A percentile compares a stretch with the other conserved stretches of the same genome.
Evolutionary conservation across 2,113 vertebrate genomes (phyloP).

Genomic region (Clinocottus analis): DNA sequence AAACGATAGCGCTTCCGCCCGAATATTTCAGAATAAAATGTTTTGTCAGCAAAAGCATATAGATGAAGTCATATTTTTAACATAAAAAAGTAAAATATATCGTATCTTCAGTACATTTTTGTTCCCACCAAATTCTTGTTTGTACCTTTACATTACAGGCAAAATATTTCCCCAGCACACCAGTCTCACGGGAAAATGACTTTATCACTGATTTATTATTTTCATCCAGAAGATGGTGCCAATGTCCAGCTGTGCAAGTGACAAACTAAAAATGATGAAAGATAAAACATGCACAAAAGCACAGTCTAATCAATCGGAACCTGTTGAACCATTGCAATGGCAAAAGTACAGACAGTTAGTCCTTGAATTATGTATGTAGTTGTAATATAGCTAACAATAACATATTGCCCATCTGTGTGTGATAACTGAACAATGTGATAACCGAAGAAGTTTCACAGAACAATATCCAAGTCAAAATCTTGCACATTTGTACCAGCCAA

Average conservation of each 20-base stretch:
- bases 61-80: neutral
- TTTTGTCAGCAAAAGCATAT: neutral
- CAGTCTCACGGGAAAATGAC: no score
- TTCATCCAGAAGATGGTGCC: slow-evolving; percentile 45
- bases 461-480: slow-evolving; percentile 62
- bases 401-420: neutral
- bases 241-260: neutral
- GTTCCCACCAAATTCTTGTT: no score
- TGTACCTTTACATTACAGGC: no score
- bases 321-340: neutral
- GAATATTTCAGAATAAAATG: slow-evolving; percentile 53
- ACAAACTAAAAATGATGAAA: neutral
- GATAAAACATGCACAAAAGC: neutral
- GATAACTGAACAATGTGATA: slow-evolving; percentile 28
- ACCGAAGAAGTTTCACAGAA: slow-evolving; percentile 17
- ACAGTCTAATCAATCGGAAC: neutral
- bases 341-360: neutral
- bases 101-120: neutral
- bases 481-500: slow-evolving; percentile 63
- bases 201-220: no score
- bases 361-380: neutral
- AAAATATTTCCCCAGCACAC: no score
- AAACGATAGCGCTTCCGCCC: neutral
- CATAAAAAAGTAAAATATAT: neutral
- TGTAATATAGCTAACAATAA: neutral